Evolutionary conservation across 1,140 invertebrate genomes (phyloP), one percentile per base, ranked within the genome.

Genomic region (Drosophila suzukii): DNA sequence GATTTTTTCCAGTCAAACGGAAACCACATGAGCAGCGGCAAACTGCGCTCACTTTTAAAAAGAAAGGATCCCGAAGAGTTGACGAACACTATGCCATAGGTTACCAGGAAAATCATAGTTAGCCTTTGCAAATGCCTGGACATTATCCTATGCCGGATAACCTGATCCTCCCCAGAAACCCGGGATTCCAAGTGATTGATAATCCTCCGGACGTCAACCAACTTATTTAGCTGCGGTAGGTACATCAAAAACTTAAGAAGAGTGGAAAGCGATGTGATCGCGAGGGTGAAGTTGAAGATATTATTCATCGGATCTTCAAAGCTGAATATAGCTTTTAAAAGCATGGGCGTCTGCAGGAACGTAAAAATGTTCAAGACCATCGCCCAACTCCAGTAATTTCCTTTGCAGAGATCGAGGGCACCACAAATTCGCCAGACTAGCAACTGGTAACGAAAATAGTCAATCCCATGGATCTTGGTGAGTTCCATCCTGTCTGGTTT

Each of bases 1-100:
- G 75, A 81, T 0, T 50, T 46, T 0, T 47, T 50, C 90, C 90
- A 91, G 32, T 91, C 78, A 27, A 88, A 43, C 0, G 90, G 90
- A 15, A 91, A 70, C 83, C 83, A 82, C 15, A 63, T 39, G 4
- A 81, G 83, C 58, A 85, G 67, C 0, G 88, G 70, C n/a, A 91
- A 15, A 13, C 36, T 55, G 0, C 78, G 75, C 2, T 77, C 53
- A 0, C 38, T 36, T 3, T 50, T 17, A 24, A 80, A 68, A 0
- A 82, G 0, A 30, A 85, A 65, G 0, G 67, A 43, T 7, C 55
- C 0, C 5, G 63, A 60, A 6, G 72, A 27, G 30, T 43, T 63
- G 7, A 86, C 3, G 0, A 41, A 30, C 0, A 70, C 24, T 0
- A 34, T 0, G 1, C 7, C 3, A 15, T 58, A 91, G 3, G 54